Conservation (phyloP, 2,113 vertebrate species). For the Periophthalmus modestus region DNA sequence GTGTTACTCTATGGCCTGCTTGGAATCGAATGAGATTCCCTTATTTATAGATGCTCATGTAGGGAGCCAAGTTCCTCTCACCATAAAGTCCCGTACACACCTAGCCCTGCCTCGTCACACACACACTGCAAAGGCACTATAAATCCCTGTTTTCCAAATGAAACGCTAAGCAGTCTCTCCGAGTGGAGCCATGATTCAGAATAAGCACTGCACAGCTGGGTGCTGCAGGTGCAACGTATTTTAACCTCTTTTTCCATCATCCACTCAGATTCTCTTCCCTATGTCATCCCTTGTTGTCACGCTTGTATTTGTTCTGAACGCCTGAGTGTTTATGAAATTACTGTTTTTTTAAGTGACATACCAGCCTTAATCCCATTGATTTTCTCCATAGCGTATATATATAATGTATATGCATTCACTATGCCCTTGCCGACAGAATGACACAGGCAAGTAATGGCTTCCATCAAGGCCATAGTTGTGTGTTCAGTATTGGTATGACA, state of each 20-base stretch:
- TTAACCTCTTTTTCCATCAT: conserved; percentile 17
- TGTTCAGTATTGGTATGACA: background rate
- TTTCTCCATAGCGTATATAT: conserved; percentile 9
- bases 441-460: background rate
- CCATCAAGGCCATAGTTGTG: background rate
- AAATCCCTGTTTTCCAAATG: conserved; percentile 71
- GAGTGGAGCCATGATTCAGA: conserved; percentile 61
- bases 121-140: conserved; percentile 30
- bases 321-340: background rate
- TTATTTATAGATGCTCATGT: conserved; percentile 60
- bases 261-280: conserved; percentile 16
- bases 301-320: background rate
- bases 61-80: conserved; percentile 47
- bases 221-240: conserved; percentile 58
- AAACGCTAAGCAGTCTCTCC: conserved; percentile 57
- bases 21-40: conserved; percentile 42
- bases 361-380: conserved; percentile 23
- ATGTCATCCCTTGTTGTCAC: conserved; percentile 17
- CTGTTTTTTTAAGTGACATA: conserved; percentile 19
- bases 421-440: background rate
- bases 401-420: background rate
- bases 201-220: conserved; percentile 56
- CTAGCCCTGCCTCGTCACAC: conserved; percentile 6
- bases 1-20: conserved; percentile 6
- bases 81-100: conserved; percentile 23